Percentiles rank a stretch among this genome's conserved stretches.
These are phyloP conservation scores for Malurus leucopterus DNA, from an alignment of 2,797 vertebrate species.

Conservation along the genomic window DNA sequence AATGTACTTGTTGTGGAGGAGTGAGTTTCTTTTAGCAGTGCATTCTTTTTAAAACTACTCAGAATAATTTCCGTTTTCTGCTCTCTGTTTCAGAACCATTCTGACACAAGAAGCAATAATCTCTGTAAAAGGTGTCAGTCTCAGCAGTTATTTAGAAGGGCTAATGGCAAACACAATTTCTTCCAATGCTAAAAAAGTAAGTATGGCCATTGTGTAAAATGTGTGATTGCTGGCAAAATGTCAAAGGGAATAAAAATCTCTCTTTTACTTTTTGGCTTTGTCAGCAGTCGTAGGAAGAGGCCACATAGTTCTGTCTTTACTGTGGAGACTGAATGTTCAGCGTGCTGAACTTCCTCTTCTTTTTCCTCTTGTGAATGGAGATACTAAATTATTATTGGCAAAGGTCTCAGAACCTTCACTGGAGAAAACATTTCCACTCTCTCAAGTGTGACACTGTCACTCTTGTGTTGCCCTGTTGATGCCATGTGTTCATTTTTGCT, in stretches of 20 bases:
- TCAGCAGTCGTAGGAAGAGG: background rate
- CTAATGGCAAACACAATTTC: slow-evolving; percentile 93
- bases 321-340: background rate
- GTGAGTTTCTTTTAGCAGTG: background rate
- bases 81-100: slow-evolving; percentile 79
- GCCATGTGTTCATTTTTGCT: background rate
- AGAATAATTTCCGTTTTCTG: background rate
- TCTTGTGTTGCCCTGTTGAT: background rate
- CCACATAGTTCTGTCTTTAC: background rate
- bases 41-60: background rate
- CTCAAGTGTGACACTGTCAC: background rate
- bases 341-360: background rate
- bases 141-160: slow-evolving; percentile 94
- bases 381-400: background rate
- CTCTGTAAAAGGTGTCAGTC: slow-evolving; percentile 93
- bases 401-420: background rate
- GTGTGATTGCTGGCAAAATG: background rate
- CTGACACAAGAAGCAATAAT: slow-evolving; percentile 98
- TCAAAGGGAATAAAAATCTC: background rate
- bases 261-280: background rate
- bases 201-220: background rate
- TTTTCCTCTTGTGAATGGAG: background rate
- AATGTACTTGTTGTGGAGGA: background rate
- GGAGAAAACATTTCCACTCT: background rate
- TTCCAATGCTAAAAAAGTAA: slow-evolving; percentile 92